These are phyloP conservation scores for Thymallus thymallus DNA, from an alignment of 2,113 vertebrate genomes.

Conservation along the genomic window DNA sequence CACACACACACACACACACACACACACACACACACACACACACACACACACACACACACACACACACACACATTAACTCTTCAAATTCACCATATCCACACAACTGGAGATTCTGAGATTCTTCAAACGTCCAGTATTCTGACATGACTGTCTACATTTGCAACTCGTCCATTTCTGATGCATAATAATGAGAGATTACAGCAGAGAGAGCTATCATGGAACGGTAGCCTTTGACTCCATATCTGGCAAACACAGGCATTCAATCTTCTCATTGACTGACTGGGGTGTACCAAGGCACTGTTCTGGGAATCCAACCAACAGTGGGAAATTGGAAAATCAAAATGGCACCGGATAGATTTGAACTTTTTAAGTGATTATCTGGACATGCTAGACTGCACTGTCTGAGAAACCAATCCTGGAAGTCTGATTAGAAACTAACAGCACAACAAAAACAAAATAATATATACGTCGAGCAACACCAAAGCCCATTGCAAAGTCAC, in stretches of 20 bases:
- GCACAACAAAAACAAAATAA: too few relatives aligned
- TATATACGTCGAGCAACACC: too few relatives aligned
- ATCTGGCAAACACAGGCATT: not conserved
- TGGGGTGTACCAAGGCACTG: not conserved
- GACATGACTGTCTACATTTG: not conserved
- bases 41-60: slow-evolving; percentile 2
- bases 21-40: slow-evolving; percentile 14
- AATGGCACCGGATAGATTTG: not conserved
- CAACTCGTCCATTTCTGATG: not conserved
- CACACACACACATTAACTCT: not conserved
- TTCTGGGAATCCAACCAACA: not conserved
- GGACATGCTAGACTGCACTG: not conserved
- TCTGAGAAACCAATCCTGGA: not conserved
- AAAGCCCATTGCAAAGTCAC: too few relatives aligned
- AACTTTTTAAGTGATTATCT: not conserved
- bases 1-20: not conserved
- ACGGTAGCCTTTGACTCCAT: not conserved
- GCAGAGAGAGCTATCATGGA: not conserved
- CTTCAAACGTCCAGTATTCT: not conserved
- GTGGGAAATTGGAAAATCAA: not conserved
- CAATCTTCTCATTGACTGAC: slow-evolving; percentile 3
- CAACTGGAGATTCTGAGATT: too few relatives aligned
- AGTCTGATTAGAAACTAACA: too few relatives aligned
- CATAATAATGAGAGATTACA: not conserved
- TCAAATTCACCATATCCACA: too few relatives aligned